These are phyloP conservation scores for Spialia ferax DNA, from an alignment of 2,888 invertebrate species.

Conservation along the genomic window DNA sequence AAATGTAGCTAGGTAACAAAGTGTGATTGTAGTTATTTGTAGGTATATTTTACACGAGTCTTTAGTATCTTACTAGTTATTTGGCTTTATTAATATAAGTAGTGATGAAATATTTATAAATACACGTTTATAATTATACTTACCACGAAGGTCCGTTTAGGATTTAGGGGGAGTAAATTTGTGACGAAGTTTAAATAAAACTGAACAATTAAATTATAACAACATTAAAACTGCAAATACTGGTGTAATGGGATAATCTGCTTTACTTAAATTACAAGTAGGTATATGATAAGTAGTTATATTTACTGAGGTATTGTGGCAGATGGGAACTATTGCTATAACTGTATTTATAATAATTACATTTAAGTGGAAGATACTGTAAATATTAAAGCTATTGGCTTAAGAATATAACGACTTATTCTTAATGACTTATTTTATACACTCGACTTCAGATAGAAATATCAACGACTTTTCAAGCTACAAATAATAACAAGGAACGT, in stretches of 20 bases:
- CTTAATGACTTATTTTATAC: conserved; percentile 49
- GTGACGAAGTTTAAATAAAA: conserved; percentile 16
- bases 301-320: conserved; percentile 82
- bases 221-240: conserved; percentile 35
- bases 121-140: background rate
- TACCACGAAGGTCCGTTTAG: background rate
- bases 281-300: conserved; percentile 56
- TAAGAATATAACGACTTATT: conserved; percentile 75
- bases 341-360: conserved; percentile 66
- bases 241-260: conserved; percentile 31
- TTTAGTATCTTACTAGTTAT: conserved; percentile 8
- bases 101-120: background rate
- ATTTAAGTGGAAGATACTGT: conserved; percentile 82
- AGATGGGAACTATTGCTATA: conserved; percentile 80
- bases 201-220: conserved; percentile 21
- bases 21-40: background rate
- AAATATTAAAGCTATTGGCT: conserved; percentile 83
- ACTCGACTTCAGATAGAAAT: conserved; percentile 54
- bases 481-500: conserved; percentile 33
- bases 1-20: background rate
- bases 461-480: conserved; percentile 49
- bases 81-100: background rate
- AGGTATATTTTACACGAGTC: conserved; percentile 13
- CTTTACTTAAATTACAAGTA: conserved; percentile 48
- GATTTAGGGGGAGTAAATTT: conserved; percentile 24